These are phyloP conservation scores for Drosophila atripex DNA, from an alignment of 2,888 invertebrate species.

Conservation along the genomic window DNA sequence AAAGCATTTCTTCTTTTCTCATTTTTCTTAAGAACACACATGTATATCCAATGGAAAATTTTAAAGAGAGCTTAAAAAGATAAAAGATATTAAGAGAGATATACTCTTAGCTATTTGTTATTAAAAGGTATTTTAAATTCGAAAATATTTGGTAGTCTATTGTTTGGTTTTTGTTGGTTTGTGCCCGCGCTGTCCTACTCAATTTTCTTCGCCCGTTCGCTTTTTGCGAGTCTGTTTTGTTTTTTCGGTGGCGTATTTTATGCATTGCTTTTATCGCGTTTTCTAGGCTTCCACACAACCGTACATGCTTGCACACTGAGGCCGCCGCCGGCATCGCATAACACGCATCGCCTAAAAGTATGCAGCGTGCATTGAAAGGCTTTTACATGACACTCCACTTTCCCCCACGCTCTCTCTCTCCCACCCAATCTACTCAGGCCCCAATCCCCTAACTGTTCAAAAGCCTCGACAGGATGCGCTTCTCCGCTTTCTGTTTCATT, in stretches of 20 bases:
- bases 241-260: slow-evolving; percentile 55
- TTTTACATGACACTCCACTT: slow-evolving; percentile 68
- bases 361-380: slow-evolving; percentile 77
- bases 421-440: too few species aligned
- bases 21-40: not conserved
- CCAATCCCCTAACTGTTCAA: too few species aligned
- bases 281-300: slow-evolving; percentile 55
- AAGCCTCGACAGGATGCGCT: not conserved
- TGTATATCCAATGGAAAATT: not conserved
- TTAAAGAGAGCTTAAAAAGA: not conserved
- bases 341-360: slow-evolving; percentile 73
- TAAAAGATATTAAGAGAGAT: too few species aligned
- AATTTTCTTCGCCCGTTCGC: slow-evolving; percentile 28
- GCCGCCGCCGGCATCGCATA: slow-evolving; percentile 31
- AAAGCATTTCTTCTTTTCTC: slow-evolving; percentile 12
- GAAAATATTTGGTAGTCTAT: slow-evolving; percentile 9
- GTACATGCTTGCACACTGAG: slow-evolving; percentile 6
- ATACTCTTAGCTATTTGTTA: not conserved
- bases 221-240: slow-evolving; percentile 14
- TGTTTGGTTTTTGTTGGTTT: slow-evolving; percentile 25
- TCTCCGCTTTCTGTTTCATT: slow-evolving; percentile 39
- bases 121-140: slow-evolving; percentile 12
- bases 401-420: slow-evolving; percentile 25
- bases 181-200: slow-evolving; percentile 16
- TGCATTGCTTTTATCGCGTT: slow-evolving; percentile 78